Base-by-base conservation (phyloP, 1,140 invertebrate species). In the Heterodera schachtii region DNA sequence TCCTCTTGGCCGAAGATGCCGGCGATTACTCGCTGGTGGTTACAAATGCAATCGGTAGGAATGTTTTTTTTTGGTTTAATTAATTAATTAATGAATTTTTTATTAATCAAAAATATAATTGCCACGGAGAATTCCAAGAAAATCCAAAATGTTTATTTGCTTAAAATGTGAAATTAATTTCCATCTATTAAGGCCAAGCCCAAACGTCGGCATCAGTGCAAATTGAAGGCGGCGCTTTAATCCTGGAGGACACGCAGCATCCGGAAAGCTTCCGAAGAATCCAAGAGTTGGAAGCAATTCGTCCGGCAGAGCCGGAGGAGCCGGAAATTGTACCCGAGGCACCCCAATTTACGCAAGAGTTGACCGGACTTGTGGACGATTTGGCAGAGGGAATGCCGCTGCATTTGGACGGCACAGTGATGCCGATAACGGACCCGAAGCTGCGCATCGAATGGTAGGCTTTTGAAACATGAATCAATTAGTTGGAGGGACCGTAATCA, bases 241-340 rank as follows among this genome's bases (percentile, higher is more conserved):
- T 98, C 83, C 96, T 98, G 89, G 92, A 94, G 86, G 96, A 98
- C 86, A 95, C 96, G 46, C 95, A 96, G 91, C 93, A 96, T 90
- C 97, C 97, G 3, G 96, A 98, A 92, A 96, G 96, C 85, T 92
- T 97, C 86, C 95, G 96, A 78, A 96, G 97, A 90, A 96, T 98
- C 86, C 71, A 94, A 84, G 93, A 96, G 90, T 92, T 99, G 81
- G 97, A 99, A 91, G 93, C 94, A 92, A 93, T 83, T 92, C 94
- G 6, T 93, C 94, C 86, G 9, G 83, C 86, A 44, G 73, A 80
- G 70, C 87, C 86, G 5, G 78, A 79, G 8, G 84, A 83, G 64
- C 83, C 81, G 43, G 88, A 90, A 8, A 44, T 81, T 11, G 80
- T 83, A 9, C 86, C 84, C 9, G 86, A 89, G 70, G 82, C 88